Evolutionary conservation across 2,888 invertebrate species (phyloP).

Genomic region (Scaptomyza parva): DNA sequence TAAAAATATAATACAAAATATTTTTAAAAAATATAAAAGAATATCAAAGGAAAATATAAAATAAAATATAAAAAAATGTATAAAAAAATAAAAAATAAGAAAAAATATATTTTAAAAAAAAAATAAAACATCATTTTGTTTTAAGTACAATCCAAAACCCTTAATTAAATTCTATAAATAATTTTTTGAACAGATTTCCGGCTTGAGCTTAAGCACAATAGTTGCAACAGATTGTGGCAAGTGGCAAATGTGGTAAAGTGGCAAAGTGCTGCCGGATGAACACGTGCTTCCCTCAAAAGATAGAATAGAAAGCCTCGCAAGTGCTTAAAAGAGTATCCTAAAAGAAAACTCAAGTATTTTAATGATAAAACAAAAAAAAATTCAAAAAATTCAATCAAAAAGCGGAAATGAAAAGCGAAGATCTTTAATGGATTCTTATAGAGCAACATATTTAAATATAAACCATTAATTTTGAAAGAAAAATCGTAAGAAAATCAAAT

Average conservation of each 20-base stretch:
- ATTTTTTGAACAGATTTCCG: conserved; percentile 24
- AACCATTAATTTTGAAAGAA: conserved; percentile 25
- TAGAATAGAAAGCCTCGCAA: conserved; percentile 1
- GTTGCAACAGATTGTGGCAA: conserved; percentile 36
- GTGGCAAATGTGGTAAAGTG: conserved; percentile 48
- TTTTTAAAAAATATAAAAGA: background rate
- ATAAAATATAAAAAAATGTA: background rate
- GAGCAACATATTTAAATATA: conserved; percentile 4
- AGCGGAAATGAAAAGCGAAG: conserved; percentile 51
- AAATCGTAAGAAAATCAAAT: conserved; percentile 2
- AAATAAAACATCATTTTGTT: background rate
- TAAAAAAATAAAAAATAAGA: background rate
- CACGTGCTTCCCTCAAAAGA: conserved; percentile 53
- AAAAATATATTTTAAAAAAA: no score
- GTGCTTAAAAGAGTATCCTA: conserved; percentile 8
- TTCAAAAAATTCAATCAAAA: conserved; percentile 21
- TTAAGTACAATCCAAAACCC: background rate
- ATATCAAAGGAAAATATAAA: background rate
- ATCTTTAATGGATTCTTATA: conserved; percentile 7
- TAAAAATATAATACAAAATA: background rate
- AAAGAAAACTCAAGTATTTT: conserved; percentile 44
- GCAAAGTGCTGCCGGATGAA: conserved; percentile 50
- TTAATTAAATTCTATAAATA: conserved; percentile 34
- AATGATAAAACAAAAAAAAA: conserved; percentile 55
- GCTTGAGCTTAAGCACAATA: conserved; percentile 24